Percentiles rank a stretch among this genome's conserved stretches.
Evolutionary conservation across 2,113 vertebrate genomes (phyloP).

Genomic region (Muscicapa adusta): DNA sequence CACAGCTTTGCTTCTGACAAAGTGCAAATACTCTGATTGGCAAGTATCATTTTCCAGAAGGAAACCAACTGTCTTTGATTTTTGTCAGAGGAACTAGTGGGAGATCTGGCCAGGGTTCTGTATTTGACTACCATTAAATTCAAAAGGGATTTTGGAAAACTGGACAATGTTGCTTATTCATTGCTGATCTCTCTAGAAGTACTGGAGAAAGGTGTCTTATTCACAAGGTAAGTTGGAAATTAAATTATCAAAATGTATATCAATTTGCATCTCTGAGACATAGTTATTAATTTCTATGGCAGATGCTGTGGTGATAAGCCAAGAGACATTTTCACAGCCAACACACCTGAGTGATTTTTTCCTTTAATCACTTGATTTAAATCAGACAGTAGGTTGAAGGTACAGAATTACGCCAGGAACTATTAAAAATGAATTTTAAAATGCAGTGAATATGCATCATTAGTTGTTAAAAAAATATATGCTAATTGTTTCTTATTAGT

Average conservation of each 20-base stretch:
- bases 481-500: background rate
- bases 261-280: background rate
- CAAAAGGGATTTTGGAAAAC: background rate
- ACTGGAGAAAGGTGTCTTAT: background rate
- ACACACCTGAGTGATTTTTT: background rate
- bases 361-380: background rate
- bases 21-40: accelerated
- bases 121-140: background rate
- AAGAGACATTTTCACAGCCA: background rate
- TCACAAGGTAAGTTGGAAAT: background rate
- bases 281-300: background rate
- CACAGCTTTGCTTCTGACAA: background rate
- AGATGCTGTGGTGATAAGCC: background rate
- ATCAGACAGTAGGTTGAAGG: background rate
- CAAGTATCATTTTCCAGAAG: background rate
- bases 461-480: background rate
- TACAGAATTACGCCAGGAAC: background rate
- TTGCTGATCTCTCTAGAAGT: background rate
- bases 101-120: background rate
- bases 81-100: background rate
- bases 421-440: background rate
- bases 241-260: background rate
- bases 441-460: background rate
- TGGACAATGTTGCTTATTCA: background rate
- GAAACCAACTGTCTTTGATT: background rate